A percentile compares a stretch with the other conserved stretches of the same genome.
Evolutionary conservation across 2,113 vertebrate genomes (phyloP).

Genomic region (Notothenia coriiceps): DNA sequence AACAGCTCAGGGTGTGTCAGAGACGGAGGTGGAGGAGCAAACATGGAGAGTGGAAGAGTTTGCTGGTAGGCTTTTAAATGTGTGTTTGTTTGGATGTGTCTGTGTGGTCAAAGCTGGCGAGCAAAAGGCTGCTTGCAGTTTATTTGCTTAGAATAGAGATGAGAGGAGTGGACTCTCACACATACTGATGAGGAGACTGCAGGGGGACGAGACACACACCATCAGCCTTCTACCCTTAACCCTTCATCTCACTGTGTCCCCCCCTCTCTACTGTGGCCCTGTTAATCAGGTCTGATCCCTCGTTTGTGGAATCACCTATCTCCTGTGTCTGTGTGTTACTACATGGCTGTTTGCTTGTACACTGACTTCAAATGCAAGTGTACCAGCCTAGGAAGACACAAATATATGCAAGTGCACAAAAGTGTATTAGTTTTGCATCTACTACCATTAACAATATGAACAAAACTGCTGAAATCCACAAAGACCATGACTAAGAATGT

Average conservation of each 20-base stretch:
- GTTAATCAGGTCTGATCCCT: slow-evolving; percentile 41
- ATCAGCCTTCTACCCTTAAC: slow-evolving; percentile 3
- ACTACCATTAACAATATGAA: background rate
- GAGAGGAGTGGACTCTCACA: slow-evolving; percentile 51
- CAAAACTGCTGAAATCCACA: background rate
- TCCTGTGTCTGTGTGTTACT: background rate
- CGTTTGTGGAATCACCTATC: background rate
- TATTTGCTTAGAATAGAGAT: slow-evolving; percentile 57
- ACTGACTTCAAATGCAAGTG: background rate
- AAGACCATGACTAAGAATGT: background rate
- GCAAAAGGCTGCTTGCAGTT: slow-evolving; percentile 48
- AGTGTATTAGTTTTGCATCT: background rate
- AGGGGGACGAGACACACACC: slow-evolving; percentile 27
- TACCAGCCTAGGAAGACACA: background rate
- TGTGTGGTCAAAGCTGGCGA: slow-evolving; percentile 38
- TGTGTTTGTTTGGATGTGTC: slow-evolving; percentile 24
- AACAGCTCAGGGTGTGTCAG: background rate
- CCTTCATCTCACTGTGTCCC: background rate
- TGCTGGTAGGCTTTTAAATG: slow-evolving; percentile 18
- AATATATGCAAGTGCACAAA: background rate
- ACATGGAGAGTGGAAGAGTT: slow-evolving; percentile 7
- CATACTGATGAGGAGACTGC: slow-evolving; percentile 74
- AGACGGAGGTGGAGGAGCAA: slow-evolving; percentile 11
- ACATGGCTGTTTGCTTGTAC: background rate
- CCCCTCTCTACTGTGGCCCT: background rate